These are phyloP conservation scores for Coboldia fuscipes DNA, from an alignment of 1,140 invertebrate species.

Conservation along the genomic window DNA sequence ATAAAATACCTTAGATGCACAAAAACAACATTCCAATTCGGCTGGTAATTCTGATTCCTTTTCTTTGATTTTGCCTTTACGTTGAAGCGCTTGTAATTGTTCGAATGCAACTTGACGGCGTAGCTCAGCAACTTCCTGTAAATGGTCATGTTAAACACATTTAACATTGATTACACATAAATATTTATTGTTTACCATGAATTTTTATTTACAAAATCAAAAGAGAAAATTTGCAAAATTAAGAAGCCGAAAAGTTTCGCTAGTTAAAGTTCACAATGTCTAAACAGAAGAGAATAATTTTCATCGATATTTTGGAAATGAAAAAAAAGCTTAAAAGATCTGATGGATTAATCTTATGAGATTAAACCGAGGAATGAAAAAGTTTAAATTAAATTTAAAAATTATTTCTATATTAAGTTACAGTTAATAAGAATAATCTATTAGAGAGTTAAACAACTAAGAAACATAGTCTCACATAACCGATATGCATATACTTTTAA, in stretches of 20 bases:
- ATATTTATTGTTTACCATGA: not conserved
- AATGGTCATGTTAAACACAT: not conserved
- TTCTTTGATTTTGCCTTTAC: conserved; percentile 36
- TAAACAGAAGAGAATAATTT: no score
- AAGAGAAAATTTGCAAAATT: not conserved
- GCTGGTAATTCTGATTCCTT: conserved; percentile 60
- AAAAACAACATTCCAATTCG: conserved; percentile 91
- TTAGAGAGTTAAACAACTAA: no score
- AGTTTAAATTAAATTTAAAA: no score
- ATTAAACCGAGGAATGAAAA: no score
- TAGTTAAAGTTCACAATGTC: no score
- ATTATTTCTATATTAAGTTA: no score
- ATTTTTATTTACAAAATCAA: not conserved
- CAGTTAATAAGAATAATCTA: no score
- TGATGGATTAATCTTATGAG: no score
- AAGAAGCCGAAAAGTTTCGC: not conserved
- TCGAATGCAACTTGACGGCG: conserved; percentile 21
- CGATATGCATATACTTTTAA: no score
- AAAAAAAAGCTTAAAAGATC: no score
- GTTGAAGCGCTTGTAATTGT: conserved; percentile 16
- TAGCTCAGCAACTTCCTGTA: conserved; percentile 21
- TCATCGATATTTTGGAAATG: no score
- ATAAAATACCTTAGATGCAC: conserved; percentile 64
- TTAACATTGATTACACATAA: not conserved
- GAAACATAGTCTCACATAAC: no score